Evolutionary conservation across 2,888 invertebrate genomes (phyloP), one percentile per base, ranked within the genome.

Genomic region (Caenorhabditis virilis): DNA sequence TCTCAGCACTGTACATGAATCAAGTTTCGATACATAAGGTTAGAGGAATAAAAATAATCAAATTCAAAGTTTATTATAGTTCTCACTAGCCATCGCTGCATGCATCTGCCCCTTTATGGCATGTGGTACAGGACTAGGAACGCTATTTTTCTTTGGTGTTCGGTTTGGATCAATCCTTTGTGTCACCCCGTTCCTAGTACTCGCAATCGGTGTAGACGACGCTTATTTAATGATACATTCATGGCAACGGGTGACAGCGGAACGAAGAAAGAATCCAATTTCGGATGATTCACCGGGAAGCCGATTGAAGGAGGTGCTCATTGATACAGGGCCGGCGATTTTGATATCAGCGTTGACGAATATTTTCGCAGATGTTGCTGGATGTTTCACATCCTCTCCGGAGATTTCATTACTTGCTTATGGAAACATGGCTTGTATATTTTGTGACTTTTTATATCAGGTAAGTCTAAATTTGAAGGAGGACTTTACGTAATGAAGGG

Each of bases 21-120:
- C 79, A 80, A 52, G 65, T 78, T 20, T 71, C 70, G 13, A 57
- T 76, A 45, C 75, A 78, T 57, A 78, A 78, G 68, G 77, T 78
- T 20, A n/a, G n/a, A n/a, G n/a, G n/a, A n/a, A n/a, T n/a, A n/a
- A n/a, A n/a, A n/a, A n/a, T n/a, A n/a, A n/a, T n/a, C n/a, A n/a
- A n/a, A n/a, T n/a, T n/a, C n/a, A n/a, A 23, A 23, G 25, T 38
- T n/a, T 27, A 15, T 57, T 69, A 30, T 59, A 72, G 68, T 58
- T 79, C 18, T 69, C 74, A 1, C 65, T 80, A 5, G 80, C 80
- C 2, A 50, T 79, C 27, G 60, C 78, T 18, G 80, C 78, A 2
- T 80, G 80, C 49, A 60, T 80, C 6, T 80, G 78, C 45, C 80
- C 80, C 4, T 78, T 80, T 53, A 78, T 80, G 80, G 80, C 80